Evolutionary conservation across 2,797 vertebrate species (phyloP), one percentile per base, ranked within the genome.

Genomic region (Etheostoma perlongum): DNA sequence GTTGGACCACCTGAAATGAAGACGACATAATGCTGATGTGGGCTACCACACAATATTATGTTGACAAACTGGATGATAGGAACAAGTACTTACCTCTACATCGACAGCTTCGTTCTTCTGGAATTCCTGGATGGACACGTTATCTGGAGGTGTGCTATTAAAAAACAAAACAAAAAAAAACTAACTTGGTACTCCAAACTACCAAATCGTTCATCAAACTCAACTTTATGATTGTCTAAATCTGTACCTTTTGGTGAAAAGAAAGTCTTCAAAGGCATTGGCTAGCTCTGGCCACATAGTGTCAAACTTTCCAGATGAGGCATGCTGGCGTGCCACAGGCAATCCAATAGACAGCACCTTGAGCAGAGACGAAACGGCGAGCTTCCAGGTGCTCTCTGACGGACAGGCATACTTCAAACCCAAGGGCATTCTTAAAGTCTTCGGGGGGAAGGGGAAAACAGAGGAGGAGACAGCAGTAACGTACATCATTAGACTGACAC

Each of bases 121-220:
- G 95, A 99, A 99, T 85, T 99, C 98, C 94, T 99, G 97, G 94
- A 99, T 98, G 76, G 98, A 99, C 81, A 99, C 91, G 93, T 99
- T 99, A 94, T 99, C 98, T 77, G 98, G 98, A 86, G 98, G 97
- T 81, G 95, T 94, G 94, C 98, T 99, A 83, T 0, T 86, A 87
- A 83, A 54, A 9, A 9, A 11, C 21, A 12, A 21, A 25, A 64
- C 2, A 8, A 57, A 9, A 71, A 18, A 53, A 64, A 6, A n/a
- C 42, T 2, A 72, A 54, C 5, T 25, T 27, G 2, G 44, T 5
- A 0, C 6, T 49, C 9, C 21, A 15, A 40, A 11, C 14, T 2
- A n/a, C 12, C 1, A 25, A 23, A 46, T 42, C 1, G 3, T 42
- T 44, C 9, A 47, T 44, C 9, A 47, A 5, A 49, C 5, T 23